phyloP scores from a whole-genome alignment of 2,888 invertebrate species.

The Encarsia formosa region DNA sequence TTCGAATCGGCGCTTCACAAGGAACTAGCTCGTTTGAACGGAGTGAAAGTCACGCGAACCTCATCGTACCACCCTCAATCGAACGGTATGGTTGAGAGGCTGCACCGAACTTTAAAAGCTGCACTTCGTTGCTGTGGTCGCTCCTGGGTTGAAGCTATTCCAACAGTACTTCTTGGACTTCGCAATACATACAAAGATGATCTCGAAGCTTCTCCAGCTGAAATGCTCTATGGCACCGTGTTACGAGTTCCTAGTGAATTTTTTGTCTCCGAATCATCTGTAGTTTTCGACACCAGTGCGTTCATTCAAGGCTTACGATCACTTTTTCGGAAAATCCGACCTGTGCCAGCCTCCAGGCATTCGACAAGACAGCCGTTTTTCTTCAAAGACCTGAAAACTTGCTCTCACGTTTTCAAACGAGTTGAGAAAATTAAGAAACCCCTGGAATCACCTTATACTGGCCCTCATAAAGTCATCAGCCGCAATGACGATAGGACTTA shows the following conservation, averaged over 20 bases:
- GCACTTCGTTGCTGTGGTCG: slow-evolving; percentile 14
- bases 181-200: slow-evolving; percentile 35
- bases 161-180: slow-evolving; percentile 32
- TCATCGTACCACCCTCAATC: slow-evolving; percentile 31
- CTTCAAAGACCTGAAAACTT: slow-evolving; percentile 19
- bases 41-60: slow-evolving; percentile 22
- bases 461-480: slow-evolving; percentile 21
- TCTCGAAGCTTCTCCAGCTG: slow-evolving; percentile 31
- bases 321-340: slow-evolving; percentile 13
- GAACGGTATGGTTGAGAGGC: slow-evolving; percentile 35
- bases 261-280: background rate
- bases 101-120: slow-evolving; percentile 37
- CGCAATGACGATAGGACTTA: slow-evolving; percentile 10
- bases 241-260: background rate
- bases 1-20: slow-evolving; percentile 32
- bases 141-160: slow-evolving; percentile 30
- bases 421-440: slow-evolving; percentile 17
- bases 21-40: slow-evolving; percentile 25
- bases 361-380: slow-evolving; percentile 15
- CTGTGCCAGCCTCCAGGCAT: slow-evolving; percentile 14
- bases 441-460: slow-evolving; percentile 27
- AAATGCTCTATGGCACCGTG: slow-evolving; percentile 32
- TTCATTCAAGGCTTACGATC: slow-evolving; percentile 1
- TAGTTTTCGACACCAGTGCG: background rate
- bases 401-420: slow-evolving; percentile 24